Percentiles rank a stretch among this genome's conserved stretches.
These are phyloP conservation scores for Asbolus verrucosus DNA, from an alignment of 1,140 invertebrate genomes.

Conservation along the genomic window DNA sequence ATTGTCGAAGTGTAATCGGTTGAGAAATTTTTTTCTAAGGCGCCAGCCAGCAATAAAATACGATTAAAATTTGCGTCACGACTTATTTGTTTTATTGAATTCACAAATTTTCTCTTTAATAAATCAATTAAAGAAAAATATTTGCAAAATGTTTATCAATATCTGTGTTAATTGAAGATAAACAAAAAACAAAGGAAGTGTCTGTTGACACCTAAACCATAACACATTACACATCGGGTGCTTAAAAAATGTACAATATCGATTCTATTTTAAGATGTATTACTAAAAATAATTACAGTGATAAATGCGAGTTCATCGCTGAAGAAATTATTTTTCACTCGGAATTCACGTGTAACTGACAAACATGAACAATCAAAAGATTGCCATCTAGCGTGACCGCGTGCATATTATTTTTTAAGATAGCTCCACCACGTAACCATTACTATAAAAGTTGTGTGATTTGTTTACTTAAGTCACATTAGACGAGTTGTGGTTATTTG, in stretches of 20 bases:
- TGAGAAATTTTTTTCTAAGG: conserved; percentile 23
- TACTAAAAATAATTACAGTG: conserved; percentile 35
- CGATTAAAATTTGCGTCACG: conserved; percentile 41
- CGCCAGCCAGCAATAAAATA: conserved; percentile 37
- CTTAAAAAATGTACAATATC: conserved; percentile 9
- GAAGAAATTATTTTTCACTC: conserved; percentile 42
- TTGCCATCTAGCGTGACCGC: conserved; percentile 32
- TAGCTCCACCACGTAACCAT: no score
- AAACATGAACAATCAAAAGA: conserved; percentile 15
- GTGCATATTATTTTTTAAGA: conserved; percentile 33
- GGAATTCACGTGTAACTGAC: conserved; percentile 44
- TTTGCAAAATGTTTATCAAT: conserved; percentile 34
- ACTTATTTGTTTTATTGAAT: conserved; percentile 17
- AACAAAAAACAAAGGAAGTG: conserved; percentile 17
- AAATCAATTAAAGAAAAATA: conserved; percentile 30
- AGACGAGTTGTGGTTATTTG: no score
- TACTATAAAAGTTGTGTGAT: conserved; percentile 12
- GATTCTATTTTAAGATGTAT: conserved; percentile 33
- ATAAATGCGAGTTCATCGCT: conserved; percentile 36
- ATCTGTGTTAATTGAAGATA: conserved; percentile 16
- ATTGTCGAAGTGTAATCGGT: no score
- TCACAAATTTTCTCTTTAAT: conserved; percentile 7
- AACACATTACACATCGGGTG: background rate
- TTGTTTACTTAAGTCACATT: no score
- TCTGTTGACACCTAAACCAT: background rate